phyloP scores from a whole-genome alignment of 2,797 vertebrate genomes.

The Crenichthys baileyi region DNA sequence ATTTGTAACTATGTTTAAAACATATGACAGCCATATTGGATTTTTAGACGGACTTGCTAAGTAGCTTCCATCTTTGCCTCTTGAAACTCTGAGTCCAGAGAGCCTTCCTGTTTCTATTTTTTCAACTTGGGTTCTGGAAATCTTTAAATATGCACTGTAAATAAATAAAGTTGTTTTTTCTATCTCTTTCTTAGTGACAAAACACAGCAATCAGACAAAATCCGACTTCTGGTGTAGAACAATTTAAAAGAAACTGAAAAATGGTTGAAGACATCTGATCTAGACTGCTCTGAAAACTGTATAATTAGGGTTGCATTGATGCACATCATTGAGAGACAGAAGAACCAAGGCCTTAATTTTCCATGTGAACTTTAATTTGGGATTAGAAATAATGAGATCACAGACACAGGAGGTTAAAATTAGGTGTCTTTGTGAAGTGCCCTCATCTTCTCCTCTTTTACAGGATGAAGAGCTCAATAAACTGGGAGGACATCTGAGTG shows the following conservation, averaged over 20 bases:
- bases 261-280: background rate
- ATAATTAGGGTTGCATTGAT: background rate
- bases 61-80: background rate
- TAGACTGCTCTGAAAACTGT: no score
- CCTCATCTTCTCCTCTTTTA: conserved; percentile 13
- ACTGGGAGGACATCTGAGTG: conserved; percentile 1
- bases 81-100: background rate
- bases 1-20: background rate
- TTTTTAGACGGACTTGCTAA: background rate
- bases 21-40: background rate
- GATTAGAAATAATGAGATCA: conserved; percentile 11
- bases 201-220: background rate
- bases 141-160: background rate
- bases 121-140: background rate
- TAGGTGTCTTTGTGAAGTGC: conserved; percentile 7
- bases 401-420: conserved; percentile 1
- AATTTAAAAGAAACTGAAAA: background rate
- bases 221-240: background rate
- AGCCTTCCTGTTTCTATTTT: background rate
- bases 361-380: conserved; percentile 6
- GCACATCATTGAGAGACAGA: background rate
- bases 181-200: background rate
- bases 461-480: conserved; percentile 36
- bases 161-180: background rate
- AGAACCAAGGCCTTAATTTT: background rate